Percentiles rank a stretch among this genome's conserved stretches.
phyloP scores from a whole-genome alignment of 2,113 vertebrate genomes.

The Pelecanus crispus region DNA sequence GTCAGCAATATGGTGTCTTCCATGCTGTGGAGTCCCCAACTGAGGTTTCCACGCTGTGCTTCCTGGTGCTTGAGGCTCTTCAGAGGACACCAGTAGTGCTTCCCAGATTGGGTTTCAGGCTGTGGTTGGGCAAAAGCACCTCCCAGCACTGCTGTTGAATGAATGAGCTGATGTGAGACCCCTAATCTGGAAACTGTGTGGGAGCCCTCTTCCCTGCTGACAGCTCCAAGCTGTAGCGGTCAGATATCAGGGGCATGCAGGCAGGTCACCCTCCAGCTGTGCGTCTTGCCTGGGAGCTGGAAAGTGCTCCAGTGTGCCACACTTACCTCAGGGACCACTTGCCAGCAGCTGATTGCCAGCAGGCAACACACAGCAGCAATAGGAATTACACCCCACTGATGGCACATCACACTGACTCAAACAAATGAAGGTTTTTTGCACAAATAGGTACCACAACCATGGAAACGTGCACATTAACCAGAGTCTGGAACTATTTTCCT shows the following conservation, averaged over 20 bases:
- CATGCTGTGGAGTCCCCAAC: neutral
- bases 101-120: neutral
- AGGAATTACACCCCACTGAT: neutral
- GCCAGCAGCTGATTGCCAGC: neutral
- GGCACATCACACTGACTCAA: neutral
- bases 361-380: neutral
- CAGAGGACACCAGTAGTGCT: neutral
- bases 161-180: neutral
- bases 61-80: neutral
- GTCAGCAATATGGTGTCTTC: neutral
- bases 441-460: neutral
- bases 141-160: neutral
- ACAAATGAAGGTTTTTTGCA: neutral
- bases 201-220: neutral
- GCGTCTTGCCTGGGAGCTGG: neutral
- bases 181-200: neutral
- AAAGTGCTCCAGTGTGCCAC: neutral
- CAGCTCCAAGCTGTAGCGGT: neutral
- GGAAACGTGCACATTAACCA: neutral
- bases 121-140: neutral
- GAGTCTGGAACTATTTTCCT: neutral
- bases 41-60: neutral
- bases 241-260: neutral
- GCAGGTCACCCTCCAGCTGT: neutral
- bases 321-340: neutral